Evolutionary conservation across 2,113 vertebrate genomes (phyloP).

Genomic region (Hiodon tergisus): DNA sequence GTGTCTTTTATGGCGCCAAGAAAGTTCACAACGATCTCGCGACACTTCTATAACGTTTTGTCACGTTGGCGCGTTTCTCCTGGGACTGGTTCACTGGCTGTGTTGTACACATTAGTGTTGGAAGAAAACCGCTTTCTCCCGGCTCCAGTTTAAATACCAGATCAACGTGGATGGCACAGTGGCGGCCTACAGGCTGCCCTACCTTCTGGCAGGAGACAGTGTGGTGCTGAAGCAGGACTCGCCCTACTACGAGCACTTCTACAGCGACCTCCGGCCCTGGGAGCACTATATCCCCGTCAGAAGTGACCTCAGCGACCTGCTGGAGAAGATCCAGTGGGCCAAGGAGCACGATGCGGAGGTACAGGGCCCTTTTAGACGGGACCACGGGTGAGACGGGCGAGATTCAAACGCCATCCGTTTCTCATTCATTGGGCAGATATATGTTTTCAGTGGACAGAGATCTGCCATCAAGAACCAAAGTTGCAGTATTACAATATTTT

Average conservation of each 20-base stretch:
- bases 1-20: too few species aligned
- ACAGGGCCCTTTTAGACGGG: constrained; percentile 6
- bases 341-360: constrained; percentile 89
- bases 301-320: constrained; percentile 84
- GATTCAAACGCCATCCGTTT: not conserved
- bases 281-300: constrained; percentile 88
- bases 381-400: not conserved
- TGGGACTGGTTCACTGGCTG: too few species aligned
- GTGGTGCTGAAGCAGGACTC: constrained; percentile 96
- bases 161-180: constrained; percentile 95
- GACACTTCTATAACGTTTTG: not conserved
- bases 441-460: too few species aligned
- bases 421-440: too few species aligned
- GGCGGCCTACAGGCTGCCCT: constrained; percentile 89
- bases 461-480: too few species aligned
- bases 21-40: too few species aligned
- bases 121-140: not conserved
- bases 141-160: constrained; percentile 89
- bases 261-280: constrained; percentile 83
- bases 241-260: constrained; percentile 93
- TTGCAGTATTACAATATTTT: too few species aligned
- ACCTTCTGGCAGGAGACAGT: constrained; percentile 87
- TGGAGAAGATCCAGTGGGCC: constrained; percentile 90
- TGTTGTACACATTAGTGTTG: not conserved
- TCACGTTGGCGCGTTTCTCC: too few species aligned